Base-by-base conservation (phyloP, 2,888 invertebrate genomes). In the Ernsta delagoae region DNA sequence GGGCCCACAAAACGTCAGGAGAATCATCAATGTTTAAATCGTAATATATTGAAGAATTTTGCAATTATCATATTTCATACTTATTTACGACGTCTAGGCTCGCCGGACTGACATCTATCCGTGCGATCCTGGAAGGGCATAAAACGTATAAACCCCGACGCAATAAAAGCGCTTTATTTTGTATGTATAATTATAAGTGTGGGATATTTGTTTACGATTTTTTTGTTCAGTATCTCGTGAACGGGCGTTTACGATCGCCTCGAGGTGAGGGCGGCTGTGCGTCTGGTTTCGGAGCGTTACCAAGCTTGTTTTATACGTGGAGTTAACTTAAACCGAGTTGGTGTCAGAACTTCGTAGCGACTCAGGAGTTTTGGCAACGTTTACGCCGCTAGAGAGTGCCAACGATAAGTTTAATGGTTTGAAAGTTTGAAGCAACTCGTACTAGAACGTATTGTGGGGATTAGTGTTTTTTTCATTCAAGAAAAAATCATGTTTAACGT, bases 51-150 rank as follows among this genome's bases (percentile, higher is more conserved):
- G 88, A 88, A 92, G 92, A 92, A 92, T 92, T 92, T 92, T 81
- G 92, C 92, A 93, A 93, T 93, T 92, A 93, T 92, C 92, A 93
- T 93, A 93, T 90, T 92, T 93, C 92, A 92, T 89, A 88, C 84
- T 84, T 90, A 88, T 93, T 93, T 93, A 93, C 92, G 93, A 92
- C 83, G 88, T 87, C 92, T 93, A 93, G 90, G 89, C 87, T 82
- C 88, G 82, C 75, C 83, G 84, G 84, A 82, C 86, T 82, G 90
- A 90, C 90, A 83, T 88, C 89, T 88, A 92, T 90, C 89, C 87
- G 74, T 79, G 82, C 85, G 86, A 86, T 87, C 83, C 82, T 82
- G 83, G 84, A 82, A 79, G 87, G 84, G 83, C 87, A 88, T 91
- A 92, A 92, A 92, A 87, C 82, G 87, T 81, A 89, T 87, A 88